A percentile compares a stretch with the other conserved stretches of the same genome.
These are phyloP conservation scores for Sebastes variabilis DNA, from an alignment of 2,797 vertebrate genomes.

Conservation along the genomic window DNA sequence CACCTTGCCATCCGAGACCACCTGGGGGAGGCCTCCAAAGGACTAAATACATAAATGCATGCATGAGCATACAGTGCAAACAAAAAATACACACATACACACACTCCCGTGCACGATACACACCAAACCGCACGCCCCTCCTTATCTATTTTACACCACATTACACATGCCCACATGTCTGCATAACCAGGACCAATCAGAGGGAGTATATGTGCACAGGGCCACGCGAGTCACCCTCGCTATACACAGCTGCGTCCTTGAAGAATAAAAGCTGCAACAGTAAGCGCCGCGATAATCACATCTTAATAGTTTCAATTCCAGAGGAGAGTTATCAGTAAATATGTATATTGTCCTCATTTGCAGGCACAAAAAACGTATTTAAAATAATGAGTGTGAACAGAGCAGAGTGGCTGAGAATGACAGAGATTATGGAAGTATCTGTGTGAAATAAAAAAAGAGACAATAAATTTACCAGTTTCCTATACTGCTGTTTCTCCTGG, in stretches of 20 bases:
- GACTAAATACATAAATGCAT: slow-evolving; percentile 59
- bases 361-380: background rate
- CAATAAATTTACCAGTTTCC: slow-evolving; percentile 74
- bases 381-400: background rate
- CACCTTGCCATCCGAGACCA: slow-evolving; percentile 67
- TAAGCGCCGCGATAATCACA: background rate
- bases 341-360: background rate
- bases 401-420: background rate
- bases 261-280: slow-evolving; percentile 27
- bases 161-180: slow-evolving; percentile 33
- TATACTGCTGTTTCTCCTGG: slow-evolving; percentile 68
- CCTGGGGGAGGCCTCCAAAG: slow-evolving; percentile 57
- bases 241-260: slow-evolving; percentile 30
- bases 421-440: background rate
- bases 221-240: background rate
- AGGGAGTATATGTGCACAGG: slow-evolving; percentile 20
- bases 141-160: slow-evolving; percentile 39
- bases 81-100: background rate
- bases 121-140: background rate
- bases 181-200: slow-evolving; percentile 16
- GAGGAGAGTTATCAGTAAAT: background rate
- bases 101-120: background rate
- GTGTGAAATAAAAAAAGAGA: background rate
- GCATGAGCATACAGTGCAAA: slow-evolving; percentile 28
- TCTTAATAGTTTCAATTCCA: background rate